Evolutionary conservation across 2,797 vertebrate genomes (phyloP), one percentile per base, ranked within the genome.

Genomic region (Propithecus perrieri): DNA sequence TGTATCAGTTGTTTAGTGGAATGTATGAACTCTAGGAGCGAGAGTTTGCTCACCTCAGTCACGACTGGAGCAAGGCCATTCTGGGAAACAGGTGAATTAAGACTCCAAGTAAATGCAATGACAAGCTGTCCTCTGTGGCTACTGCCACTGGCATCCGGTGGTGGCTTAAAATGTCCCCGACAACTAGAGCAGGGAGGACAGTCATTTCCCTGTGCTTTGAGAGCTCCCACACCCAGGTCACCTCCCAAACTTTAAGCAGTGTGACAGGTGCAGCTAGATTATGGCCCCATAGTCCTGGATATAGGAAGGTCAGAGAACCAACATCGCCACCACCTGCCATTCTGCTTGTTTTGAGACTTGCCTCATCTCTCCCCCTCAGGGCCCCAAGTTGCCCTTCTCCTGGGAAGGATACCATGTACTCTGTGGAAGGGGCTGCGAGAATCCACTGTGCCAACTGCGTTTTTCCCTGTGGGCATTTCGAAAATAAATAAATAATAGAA

Each of bases 271-370:
- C 71, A 55, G 48, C 38, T 2, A 65, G 33, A 63, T 24, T 12
- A 67, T 7, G 35, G 5, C 24, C 26, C 67, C 12, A 2, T 11
- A 26, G 9, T 75, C 57, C 74, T 11, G 22, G n/a, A 26, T 28
- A 9, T 0, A 41, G 20, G 26, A 53, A 46, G 53, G 33, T 61
- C 46, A 81, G 35, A 50, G 41, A 86, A 30, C 5, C 38, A 30
- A 7, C 1, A 30, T 35, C 5, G 9, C 26, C 7, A 48, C 65
- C 3, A 7, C 46, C 1, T 6, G 5, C 12, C 14, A 5, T 38
- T 55, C 53, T 33, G n/a, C 30, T 75, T 53, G 18, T 38, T 15
- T 67, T 41, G 14, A 83, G 53, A 41, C 20, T 41, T 10, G 9
- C 24, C 41, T 59, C 43, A 43, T 10, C 30, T 61, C 55, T 22